Evolutionary conservation across 2,113 vertebrate genomes (phyloP).

Genomic region (Columba janthina): DNA sequence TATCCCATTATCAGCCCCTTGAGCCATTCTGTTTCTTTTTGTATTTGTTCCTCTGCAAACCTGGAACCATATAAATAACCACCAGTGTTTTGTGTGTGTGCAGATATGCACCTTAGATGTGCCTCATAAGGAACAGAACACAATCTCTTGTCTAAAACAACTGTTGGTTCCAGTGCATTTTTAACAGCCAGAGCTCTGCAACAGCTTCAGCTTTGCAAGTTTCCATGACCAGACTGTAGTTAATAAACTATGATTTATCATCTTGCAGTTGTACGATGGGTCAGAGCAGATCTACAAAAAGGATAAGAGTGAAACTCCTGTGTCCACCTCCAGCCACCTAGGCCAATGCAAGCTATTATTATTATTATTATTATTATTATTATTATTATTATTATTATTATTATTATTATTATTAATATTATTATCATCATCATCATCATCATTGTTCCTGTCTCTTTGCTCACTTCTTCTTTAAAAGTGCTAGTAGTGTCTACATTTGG

Average conservation of each 20-base stretch:
- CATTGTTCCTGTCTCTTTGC: background rate
- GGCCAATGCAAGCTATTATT: background rate
- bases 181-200: background rate
- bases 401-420: too few species aligned
- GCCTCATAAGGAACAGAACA: background rate
- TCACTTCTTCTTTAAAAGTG: background rate
- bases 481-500: background rate
- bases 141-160: background rate
- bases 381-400: too few species aligned
- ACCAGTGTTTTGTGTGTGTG: background rate
- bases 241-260: background rate
- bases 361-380: too few species aligned
- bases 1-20: background rate
- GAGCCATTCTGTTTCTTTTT: background rate
- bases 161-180: background rate
- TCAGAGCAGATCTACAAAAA: background rate
- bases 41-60: background rate
- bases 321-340: background rate
- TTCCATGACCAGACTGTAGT: background rate
- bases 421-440: too few species aligned
- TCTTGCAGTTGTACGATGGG: background rate
- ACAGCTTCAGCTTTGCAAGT: background rate
- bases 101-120: background rate
- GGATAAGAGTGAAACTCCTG: background rate
- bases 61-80: background rate